Evolutionary conservation across 2,888 invertebrate genomes (phyloP).

Genomic region (Leptogaster cylindrica): DNA sequence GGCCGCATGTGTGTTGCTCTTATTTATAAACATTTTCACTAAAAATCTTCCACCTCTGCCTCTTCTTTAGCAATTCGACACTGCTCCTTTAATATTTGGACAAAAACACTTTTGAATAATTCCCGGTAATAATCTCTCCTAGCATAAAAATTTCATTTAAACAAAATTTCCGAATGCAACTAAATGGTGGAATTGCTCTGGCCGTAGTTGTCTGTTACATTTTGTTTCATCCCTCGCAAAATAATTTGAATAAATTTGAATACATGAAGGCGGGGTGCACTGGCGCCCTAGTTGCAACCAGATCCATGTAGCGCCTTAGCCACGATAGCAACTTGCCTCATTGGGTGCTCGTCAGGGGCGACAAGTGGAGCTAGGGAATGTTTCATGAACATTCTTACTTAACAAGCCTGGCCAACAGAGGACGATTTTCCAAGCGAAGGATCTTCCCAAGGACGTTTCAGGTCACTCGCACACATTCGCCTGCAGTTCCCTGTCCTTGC

Average conservation of each 20-base stretch:
- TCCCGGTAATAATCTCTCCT: conserved; percentile 18
- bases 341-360: not conserved
- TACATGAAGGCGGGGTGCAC: conserved; percentile 16
- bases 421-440: too few species aligned
- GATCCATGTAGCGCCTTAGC: conserved; percentile 3
- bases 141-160: conserved; percentile 37
- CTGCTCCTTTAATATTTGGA: not conserved
- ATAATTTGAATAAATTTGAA: conserved; percentile 39
- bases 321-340: not conserved
- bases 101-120: conserved; percentile 40
- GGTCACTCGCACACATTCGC: not conserved
- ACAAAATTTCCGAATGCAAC: conserved; percentile 34
- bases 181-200: conserved; percentile 14
- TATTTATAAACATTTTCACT: conserved; percentile 32
- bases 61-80: not conserved
- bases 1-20: conserved; percentile 19
- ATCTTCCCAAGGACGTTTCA: not conserved
- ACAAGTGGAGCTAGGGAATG: not conserved
- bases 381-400: not conserved
- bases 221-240: conserved; percentile 34
- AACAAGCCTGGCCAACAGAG: not conserved
- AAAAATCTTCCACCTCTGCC: conserved; percentile 4
- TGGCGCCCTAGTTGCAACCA: conserved; percentile 11
- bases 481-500: not conserved
- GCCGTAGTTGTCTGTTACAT: conserved; percentile 23